These are phyloP conservation scores for Ceriagrion tenellum DNA, from an alignment of 2,888 invertebrate genomes.

Conservation along the genomic window DNA sequence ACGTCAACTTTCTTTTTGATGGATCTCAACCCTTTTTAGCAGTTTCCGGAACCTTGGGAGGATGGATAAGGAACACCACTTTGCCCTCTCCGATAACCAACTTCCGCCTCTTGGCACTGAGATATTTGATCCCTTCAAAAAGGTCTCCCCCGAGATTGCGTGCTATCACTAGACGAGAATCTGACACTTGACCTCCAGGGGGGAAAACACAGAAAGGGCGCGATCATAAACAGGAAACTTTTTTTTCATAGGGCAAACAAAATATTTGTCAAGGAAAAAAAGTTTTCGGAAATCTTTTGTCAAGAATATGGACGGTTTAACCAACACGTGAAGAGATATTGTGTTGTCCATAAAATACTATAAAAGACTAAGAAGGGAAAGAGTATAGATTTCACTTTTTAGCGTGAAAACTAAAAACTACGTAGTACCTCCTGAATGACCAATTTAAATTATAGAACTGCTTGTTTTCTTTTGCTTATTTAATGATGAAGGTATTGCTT, in stretches of 20 bases:
- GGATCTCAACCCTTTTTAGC: background rate
- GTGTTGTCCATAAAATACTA: background rate
- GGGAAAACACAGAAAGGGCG: background rate
- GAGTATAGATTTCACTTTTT: background rate
- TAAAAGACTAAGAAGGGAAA: background rate
- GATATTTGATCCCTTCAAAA: background rate
- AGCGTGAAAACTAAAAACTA: background rate
- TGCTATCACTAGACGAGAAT: background rate
- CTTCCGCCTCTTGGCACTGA: constrained; percentile 8
- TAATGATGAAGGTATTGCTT: too few species aligned
- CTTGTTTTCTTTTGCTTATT: too few species aligned
- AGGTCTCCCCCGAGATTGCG: background rate
- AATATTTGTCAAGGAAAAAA: constrained; percentile 8
- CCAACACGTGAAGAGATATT: background rate
- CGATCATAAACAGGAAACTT: background rate
- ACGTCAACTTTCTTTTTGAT: background rate
- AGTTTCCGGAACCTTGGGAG: background rate
- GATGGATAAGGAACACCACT: background rate
- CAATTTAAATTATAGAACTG: too few species aligned
- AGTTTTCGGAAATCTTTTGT: background rate
- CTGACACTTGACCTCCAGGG: background rate
- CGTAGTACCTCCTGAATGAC: too few species aligned
- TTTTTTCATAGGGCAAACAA: background rate
- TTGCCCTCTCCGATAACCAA: background rate
- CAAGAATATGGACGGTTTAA: background rate